Evolutionary conservation across 2,888 invertebrate genomes (phyloP), one percentile per base, ranked within the genome.

Genomic region (Callimorpha dominula): DNA sequence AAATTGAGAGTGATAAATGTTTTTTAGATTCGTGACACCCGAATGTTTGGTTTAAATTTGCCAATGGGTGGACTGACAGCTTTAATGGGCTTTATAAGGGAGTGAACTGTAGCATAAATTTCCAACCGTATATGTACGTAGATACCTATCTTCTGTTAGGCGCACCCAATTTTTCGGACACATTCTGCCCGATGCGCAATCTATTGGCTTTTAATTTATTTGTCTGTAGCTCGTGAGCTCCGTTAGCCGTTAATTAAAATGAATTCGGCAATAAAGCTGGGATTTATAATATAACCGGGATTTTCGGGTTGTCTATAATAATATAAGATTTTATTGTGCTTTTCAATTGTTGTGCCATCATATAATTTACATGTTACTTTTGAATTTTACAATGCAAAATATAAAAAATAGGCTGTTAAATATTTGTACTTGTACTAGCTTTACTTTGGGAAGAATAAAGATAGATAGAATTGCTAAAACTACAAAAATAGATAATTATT

Each of bases 61-160:
- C 88, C 81, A 93, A 91, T 90, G 92, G 90, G 91, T 89, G 90
- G 90, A 91, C 89, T 90, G 90, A 89, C 93, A 89, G 88, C 92
- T 93, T 93, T 93, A 94, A 94, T 94, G 92, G 92, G 84, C 89
- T 87, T 81, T 82, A 90, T 88, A 92, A 93, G 90, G 92, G 91
- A 91, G 84, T 87, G 88, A 89, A 91, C 88, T 88, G 90, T 88
- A 88, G 87, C 87, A 92, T 93, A 92, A 89, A 92, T 93, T 93
- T 89, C 82, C 84, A 83, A 76, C 31, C 17, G 1, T 52, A 42
- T n/a, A 62, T 40, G 54, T 60, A 14, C 2, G 12, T 57, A 20
- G 11, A 57, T n/a, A 57, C 14, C 71, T 83, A 86, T 89, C 89
- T 89, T 89, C 87, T 85, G 85, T 83, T 11, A 68, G 76, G 68